Base-by-base conservation (phyloP, 2,797 vertebrate genomes). In the Lycodopsis pacificus region DNA sequence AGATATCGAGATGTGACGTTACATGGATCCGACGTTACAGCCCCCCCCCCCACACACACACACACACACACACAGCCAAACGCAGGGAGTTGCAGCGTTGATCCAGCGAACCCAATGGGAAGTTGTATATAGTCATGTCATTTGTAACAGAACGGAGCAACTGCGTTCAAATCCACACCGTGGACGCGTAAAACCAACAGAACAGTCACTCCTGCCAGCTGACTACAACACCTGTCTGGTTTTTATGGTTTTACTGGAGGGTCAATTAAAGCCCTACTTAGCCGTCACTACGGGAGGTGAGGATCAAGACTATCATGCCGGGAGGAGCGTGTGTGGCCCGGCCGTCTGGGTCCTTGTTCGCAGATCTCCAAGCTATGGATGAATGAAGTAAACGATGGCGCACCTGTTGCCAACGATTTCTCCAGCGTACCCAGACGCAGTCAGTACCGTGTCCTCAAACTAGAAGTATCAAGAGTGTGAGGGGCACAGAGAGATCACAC, bases 1-100 rank as follows among this genome's bases (percentile, higher is more conserved):
- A 82, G 51, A 82, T 79, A 80, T 71, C 15, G 68, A 73, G 46
- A 48, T 56, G 48, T 85, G 82, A 89, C 86, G 85, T 34, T 65
- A 44, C 53, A 56, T 20, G 17, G 68, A 84, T 83, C 30, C 66
- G 63, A 27, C n/a, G n/a, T n/a, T n/a, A n/a, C 57, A 2, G n/a
- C 38, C 42, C 11, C 51, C 57, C 2, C 32, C 6, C 36, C 5
- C n/a, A n/a, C n/a, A n/a, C n/a, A n/a, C n/a, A n/a, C n/a, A n/a
- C n/a, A n/a, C n/a, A n/a, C n/a, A n/a, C 64, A 56, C 62, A 46
- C 25, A 25, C n/a, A 59, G 27, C 56, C 25, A 17, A 65, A 54
- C 17, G 30, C 71, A 68, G 0, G 4, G 25, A 34, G 27, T 49
- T 8, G 1, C 19, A 27, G 36, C 8, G 8, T 27, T 62, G 34